phyloP scores from a whole-genome alignment of 2,113 vertebrate species.

The Motacilla alba region DNA sequence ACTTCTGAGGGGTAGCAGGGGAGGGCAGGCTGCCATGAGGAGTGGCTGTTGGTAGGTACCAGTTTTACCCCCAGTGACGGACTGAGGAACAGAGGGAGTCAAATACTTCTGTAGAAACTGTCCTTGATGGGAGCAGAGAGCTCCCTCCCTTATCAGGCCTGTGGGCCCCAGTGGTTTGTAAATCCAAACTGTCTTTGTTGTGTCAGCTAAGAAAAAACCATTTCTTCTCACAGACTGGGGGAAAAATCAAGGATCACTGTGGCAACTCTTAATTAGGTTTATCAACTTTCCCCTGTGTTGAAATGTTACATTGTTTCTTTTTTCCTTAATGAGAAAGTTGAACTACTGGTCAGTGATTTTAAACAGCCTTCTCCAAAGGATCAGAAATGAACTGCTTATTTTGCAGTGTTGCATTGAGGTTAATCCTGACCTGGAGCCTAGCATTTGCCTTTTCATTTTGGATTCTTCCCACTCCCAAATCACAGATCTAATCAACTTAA shows the following conservation, averaged over 20 bases:
- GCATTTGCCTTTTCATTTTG: not conserved
- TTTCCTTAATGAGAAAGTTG: not conserved
- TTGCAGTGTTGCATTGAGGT: not conserved
- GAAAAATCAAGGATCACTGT: not conserved
- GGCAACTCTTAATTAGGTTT: not conserved
- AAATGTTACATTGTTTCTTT: constrained; percentile 11
- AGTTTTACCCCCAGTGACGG: not conserved
- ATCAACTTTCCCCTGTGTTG: not conserved
- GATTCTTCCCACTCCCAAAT: not conserved
- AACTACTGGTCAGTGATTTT: not conserved
- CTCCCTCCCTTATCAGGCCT: not conserved
- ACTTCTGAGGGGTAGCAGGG: not conserved
- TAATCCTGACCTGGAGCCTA: not conserved
- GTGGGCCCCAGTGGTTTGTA: not conserved
- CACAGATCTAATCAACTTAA: constrained; percentile 4
- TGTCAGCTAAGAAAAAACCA: not conserved
- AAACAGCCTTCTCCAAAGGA: not conserved
- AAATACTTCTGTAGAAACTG: not conserved
- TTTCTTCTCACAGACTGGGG: not conserved
- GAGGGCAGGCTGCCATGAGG: not conserved
- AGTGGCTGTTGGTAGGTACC: not conserved
- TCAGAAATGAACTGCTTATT: not conserved
- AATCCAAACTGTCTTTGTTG: not conserved
- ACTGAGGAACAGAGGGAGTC: not conserved
- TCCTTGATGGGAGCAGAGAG: not conserved